phyloP scores from a whole-genome alignment of 2,888 invertebrate genomes.

The Sminthurinus aureus region DNA sequence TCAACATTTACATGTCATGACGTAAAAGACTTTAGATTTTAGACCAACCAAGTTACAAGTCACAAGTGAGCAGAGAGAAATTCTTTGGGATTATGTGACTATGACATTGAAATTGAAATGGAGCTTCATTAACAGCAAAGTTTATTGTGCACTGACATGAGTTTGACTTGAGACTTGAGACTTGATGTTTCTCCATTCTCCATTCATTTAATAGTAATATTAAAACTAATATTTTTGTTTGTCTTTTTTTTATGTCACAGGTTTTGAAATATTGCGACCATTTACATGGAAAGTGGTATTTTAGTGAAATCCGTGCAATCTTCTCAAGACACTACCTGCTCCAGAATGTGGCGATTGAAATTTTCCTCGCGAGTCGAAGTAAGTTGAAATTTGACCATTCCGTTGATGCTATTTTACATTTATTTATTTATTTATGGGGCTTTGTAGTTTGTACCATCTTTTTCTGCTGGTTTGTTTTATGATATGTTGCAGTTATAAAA shows the following conservation, averaged over 20 bases:
- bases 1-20: too few species aligned
- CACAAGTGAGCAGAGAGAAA: too few species aligned
- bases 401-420: slow-evolving; percentile 9
- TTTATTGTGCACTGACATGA: too few species aligned
- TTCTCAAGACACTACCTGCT: slow-evolving; percentile 96
- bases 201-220: too few species aligned
- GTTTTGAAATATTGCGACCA: slow-evolving; percentile 97
- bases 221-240: slow-evolving; percentile 40
- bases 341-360: slow-evolving; percentile 97
- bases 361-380: slow-evolving; percentile 99
- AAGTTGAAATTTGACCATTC: slow-evolving; percentile 65
- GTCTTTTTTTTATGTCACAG: slow-evolving; percentile 69
- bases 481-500: neutral
- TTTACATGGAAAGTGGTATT: slow-evolving; percentile 99
- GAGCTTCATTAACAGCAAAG: too few species aligned
- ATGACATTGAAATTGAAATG: too few species aligned
- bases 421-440: neutral
- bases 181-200: too few species aligned
- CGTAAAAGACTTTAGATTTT: too few species aligned
- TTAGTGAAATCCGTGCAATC: slow-evolving; percentile 98
- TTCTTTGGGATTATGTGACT: too few species aligned
- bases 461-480: slow-evolving; percentile 11
- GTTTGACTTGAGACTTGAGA: too few species aligned
- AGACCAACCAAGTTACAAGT: too few species aligned
- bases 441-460: slow-evolving; percentile 1